phyloP scores from a whole-genome alignment of 23 tunicate species.

The Oikopleura dioica region DNA sequence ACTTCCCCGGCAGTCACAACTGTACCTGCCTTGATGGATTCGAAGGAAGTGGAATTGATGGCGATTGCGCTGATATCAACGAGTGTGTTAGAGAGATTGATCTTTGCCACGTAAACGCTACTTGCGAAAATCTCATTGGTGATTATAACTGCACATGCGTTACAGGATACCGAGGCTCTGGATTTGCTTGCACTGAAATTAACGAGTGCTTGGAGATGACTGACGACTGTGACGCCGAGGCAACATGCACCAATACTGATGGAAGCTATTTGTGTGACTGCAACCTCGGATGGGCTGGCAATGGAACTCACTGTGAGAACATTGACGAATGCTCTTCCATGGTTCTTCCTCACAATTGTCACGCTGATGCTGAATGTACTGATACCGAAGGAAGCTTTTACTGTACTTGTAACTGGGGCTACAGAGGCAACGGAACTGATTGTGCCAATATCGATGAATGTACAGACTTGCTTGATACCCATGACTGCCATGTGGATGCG shows the following conservation, averaged over 20 bases:
- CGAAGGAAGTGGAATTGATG: background rate
- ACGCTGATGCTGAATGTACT: background rate
- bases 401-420: background rate
- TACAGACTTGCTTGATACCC: background rate
- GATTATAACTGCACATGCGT: constrained; percentile 10
- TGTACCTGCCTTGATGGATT: background rate
- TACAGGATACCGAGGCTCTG: constrained; percentile 1
- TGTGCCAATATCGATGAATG: background rate
- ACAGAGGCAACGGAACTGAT: background rate
- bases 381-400: background rate
- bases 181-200: background rate
- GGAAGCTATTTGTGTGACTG: background rate
- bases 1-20: background rate
- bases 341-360: no score
- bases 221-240: background rate
- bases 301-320: background rate
- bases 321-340: background rate
- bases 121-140: constrained; percentile 2
- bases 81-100: constrained; percentile 14
- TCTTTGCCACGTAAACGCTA: background rate
- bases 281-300: background rate
- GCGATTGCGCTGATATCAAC: constrained; percentile 13
- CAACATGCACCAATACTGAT: background rate
- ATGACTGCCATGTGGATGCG: background rate
- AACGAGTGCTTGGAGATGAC: background rate